Conservation (phyloP, 2,113 vertebrate genomes). For the Solea senegalensis region DNA sequence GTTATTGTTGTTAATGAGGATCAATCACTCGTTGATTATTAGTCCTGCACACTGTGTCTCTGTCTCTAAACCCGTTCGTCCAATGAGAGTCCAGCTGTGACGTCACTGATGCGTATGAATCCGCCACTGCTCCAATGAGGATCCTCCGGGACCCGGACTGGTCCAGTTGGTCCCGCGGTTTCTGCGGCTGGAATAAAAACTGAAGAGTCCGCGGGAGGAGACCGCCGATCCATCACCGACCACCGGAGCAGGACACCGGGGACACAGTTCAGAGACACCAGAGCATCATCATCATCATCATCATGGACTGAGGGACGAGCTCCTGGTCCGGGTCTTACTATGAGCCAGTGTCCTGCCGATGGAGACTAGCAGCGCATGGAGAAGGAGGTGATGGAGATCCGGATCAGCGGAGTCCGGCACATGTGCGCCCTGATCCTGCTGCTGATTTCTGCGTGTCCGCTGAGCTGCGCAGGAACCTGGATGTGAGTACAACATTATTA, state of each 20-base stretch:
- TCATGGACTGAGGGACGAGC: neutral
- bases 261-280: neutral
- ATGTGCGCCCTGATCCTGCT: constrained; percentile 78
- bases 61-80: constrained; percentile 12
- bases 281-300: too few species aligned
- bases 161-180: constrained; percentile 6
- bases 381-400: constrained; percentile 84
- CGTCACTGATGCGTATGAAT: constrained; percentile 62
- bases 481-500: constrained; percentile 83
- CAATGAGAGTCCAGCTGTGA: constrained; percentile 61
- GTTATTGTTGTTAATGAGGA: neutral
- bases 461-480: constrained; percentile 85
- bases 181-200: too few species aligned
- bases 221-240: too few species aligned
- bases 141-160: constrained; percentile 13
- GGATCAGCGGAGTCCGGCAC: constrained; percentile 74
- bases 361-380: constrained; percentile 50
- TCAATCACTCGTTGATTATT: neutral
- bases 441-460: constrained; percentile 81
- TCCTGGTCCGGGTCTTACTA: constrained; percentile 13
- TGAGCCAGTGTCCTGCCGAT: constrained; percentile 33
- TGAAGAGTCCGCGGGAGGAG: too few species aligned
- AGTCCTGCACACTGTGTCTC: neutral
- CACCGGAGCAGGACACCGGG: neutral
- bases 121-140: constrained; percentile 61